phyloP scores from a whole-genome alignment of 1,140 invertebrate genomes.

The Fopius arisanus region DNA sequence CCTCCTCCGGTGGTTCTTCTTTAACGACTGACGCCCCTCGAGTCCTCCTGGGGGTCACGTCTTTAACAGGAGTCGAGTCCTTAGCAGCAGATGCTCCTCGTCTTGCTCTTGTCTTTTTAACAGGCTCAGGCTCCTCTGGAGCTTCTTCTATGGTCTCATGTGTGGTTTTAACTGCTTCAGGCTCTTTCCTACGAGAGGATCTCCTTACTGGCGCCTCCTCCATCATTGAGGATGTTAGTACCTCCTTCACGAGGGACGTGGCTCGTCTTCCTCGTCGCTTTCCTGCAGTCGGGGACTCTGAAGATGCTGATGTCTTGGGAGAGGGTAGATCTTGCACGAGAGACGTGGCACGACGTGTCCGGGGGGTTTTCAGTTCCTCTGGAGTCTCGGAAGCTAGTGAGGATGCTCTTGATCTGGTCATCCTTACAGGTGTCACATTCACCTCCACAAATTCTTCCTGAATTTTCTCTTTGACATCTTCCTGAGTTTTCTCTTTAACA shows the following conservation, averaged over 20 bases:
- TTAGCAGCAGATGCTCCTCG: slow-evolving; percentile 28
- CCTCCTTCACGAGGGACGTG: slow-evolving; percentile 35
- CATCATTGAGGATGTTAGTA: slow-evolving; percentile 22
- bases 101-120: slow-evolving; percentile 30
- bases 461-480: neutral
- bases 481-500: neutral
- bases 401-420: slow-evolving; percentile 38
- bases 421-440: slow-evolving; percentile 24
- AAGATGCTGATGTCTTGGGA: neutral
- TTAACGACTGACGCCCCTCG: no score
- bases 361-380: slow-evolving; percentile 8
- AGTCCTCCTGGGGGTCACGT: no score
- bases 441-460: neutral
- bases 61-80: no score
- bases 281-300: neutral
- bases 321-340: slow-evolving; percentile 27
- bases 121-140: neutral
- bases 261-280: slow-evolving; percentile 14
- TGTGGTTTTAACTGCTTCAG: neutral
- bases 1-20: no score
- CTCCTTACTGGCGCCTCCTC: slow-evolving; percentile 19
- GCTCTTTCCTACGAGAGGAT: neutral
- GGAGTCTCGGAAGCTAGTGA: slow-evolving; percentile 29
- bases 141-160: neutral
- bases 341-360: slow-evolving; percentile 18